phyloP scores from a whole-genome alignment of 2,888 invertebrate genomes.

The Calameuta pallipes region DNA sequence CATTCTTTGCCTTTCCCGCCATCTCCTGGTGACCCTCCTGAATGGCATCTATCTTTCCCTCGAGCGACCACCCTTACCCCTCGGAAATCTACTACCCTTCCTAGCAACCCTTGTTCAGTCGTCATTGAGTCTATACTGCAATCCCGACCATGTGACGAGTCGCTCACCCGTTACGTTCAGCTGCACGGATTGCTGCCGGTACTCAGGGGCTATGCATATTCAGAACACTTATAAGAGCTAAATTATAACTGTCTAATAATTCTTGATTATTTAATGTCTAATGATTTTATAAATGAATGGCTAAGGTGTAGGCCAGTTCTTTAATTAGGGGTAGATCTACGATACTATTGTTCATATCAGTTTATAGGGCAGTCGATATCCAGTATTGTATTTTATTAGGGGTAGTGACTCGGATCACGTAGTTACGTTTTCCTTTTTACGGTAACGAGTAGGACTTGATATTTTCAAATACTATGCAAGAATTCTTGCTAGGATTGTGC shows the following conservation, averaged over 20 bases:
- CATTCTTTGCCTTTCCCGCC: conserved; percentile 22
- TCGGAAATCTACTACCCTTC: not conserved
- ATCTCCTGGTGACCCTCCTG: conserved; percentile 11
- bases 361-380: not conserved
- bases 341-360: not conserved
- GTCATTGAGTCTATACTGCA: conserved; percentile 47
- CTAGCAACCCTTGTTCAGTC: conserved; percentile 19
- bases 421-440: not conserved
- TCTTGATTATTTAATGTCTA: not conserved
- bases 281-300: not conserved
- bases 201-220: conserved; percentile 7
- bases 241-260: not conserved
- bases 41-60: conserved; percentile 6
- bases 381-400: not conserved
- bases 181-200: conserved; percentile 29
- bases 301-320: not conserved
- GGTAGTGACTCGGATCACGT: not conserved
- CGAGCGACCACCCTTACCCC: not conserved
- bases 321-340: not conserved
- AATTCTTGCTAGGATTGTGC: conserved; percentile 35
- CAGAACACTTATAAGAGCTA: not conserved
- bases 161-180: not conserved
- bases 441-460: not conserved
- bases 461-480: conserved; percentile 26
- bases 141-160: conserved; percentile 45